phyloP scores from a whole-genome alignment of 2,888 invertebrate species.

The Dioctria linearis region DNA sequence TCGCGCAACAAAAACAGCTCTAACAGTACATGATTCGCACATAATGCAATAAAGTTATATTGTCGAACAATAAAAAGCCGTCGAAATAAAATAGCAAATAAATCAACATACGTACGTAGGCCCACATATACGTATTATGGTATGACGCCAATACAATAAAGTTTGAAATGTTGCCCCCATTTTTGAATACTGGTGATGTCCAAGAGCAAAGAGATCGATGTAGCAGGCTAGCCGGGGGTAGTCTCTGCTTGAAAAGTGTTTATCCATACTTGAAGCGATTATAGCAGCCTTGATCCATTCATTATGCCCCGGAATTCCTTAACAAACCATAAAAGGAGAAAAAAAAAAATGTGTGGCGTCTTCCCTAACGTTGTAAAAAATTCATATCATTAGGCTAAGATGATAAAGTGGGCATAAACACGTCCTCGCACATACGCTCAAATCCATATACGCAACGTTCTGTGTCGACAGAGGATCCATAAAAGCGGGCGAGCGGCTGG shows the following conservation, averaged over 20 bases:
- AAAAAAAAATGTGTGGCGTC: slow-evolving; percentile 29
- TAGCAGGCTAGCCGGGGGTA: neutral
- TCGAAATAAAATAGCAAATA: slow-evolving; percentile 23
- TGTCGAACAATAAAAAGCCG: slow-evolving; percentile 20
- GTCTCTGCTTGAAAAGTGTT: neutral
- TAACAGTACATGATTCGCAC: slow-evolving; percentile 24
- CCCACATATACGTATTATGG: too few species aligned
- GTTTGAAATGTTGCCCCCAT: neutral
- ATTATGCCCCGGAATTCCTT: slow-evolving; percentile 40
- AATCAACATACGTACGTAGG: slow-evolving; percentile 14
- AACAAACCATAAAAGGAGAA: slow-evolving; percentile 48
- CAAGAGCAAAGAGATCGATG: too few species aligned
- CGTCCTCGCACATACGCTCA: slow-evolving; percentile 34
- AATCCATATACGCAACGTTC: neutral
- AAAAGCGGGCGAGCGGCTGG: slow-evolving; percentile 14
- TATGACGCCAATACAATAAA: slow-evolving; percentile 41
- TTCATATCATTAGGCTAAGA: slow-evolving; percentile 53
- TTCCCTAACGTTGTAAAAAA: slow-evolving; percentile 48
- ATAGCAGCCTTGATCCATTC: slow-evolving; percentile 39
- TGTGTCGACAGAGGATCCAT: slow-evolving; percentile 1
- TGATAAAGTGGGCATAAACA: slow-evolving; percentile 51
- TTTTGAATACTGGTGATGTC: too few species aligned
- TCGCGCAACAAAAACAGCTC: neutral
- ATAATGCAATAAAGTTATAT: slow-evolving; percentile 45
- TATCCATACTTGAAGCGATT: slow-evolving; percentile 30